These are phyloP conservation scores for Myotis vivesi DNA, from an alignment of 2,797 vertebrate species.

Conservation along the genomic window DNA sequence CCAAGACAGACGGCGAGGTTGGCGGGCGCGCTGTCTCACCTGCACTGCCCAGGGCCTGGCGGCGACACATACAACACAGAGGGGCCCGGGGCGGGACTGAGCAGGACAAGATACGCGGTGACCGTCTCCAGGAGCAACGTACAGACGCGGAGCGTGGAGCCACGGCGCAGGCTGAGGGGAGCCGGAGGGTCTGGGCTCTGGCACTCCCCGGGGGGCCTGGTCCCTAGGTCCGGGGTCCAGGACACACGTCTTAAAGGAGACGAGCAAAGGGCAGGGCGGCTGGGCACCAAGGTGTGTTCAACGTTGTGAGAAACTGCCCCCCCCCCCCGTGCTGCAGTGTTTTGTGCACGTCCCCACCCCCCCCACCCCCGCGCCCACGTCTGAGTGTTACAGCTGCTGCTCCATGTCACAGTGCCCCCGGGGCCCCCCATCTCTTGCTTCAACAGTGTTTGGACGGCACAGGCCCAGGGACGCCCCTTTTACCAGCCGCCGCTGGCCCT, in stretches of 20 bases:
- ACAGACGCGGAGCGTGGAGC: fast-evolving
- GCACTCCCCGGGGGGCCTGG: fast-evolving
- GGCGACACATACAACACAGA: fast-evolving
- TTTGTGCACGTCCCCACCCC: too few relatives aligned
- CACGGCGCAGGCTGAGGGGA: not conserved
- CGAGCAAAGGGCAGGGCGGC: not conserved
- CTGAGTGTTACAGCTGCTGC: too few relatives aligned
- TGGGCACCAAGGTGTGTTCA: fast-evolving
- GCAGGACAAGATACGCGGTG: fast-evolving
- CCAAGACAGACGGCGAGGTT: not conserved
- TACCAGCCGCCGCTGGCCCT: not conserved
- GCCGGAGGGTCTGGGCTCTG: fast-evolving
- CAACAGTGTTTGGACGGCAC: not conserved
- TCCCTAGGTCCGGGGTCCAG: not conserved
- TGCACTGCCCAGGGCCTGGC: fast-evolving
- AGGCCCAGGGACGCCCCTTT: not conserved
- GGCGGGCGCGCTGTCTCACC: not conserved
- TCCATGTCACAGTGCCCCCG: not conserved
- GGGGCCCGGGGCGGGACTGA: fast-evolving
- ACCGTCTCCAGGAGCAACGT: not conserved
- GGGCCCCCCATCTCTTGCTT: not conserved
- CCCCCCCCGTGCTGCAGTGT: fast-evolving
- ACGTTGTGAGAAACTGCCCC: too few relatives aligned
- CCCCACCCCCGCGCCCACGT: too few relatives aligned
- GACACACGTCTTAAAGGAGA: not conserved